phyloP scores from a whole-genome alignment of 1,140 invertebrate genomes.

The Whitmania pigra region DNA sequence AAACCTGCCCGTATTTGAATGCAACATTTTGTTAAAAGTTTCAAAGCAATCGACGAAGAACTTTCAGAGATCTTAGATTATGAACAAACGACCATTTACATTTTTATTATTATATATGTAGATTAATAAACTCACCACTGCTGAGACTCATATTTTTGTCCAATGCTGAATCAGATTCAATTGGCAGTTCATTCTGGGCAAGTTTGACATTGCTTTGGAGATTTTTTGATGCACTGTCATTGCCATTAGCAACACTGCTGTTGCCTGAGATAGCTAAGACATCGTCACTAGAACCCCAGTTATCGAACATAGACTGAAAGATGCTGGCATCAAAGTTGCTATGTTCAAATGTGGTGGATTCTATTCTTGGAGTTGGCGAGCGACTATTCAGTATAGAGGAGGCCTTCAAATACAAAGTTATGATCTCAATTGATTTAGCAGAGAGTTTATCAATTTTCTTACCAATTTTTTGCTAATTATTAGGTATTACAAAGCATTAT shows the following conservation, averaged over 20 bases:
- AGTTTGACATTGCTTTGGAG: not conserved
- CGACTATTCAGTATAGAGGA: slow-evolving; percentile 12
- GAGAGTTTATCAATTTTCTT: no score
- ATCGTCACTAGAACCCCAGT: not conserved
- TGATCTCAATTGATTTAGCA: no score
- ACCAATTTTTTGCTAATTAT: not conserved
- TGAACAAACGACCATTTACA: no score
- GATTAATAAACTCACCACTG: no score
- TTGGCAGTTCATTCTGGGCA: not conserved
- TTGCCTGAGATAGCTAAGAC: not conserved
- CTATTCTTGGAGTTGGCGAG: slow-evolving; percentile 20
- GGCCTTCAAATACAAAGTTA: not conserved
- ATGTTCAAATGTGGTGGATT: slow-evolving; percentile 14
- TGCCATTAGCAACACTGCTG: not conserved
- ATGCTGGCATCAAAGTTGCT: not conserved
- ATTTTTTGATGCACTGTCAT: not conserved
- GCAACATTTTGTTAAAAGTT: no score
- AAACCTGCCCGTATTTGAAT: no score
- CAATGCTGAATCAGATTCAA: no score
- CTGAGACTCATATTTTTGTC: no score
- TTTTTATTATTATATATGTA: no score
- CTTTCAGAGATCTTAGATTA: no score
- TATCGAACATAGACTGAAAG: not conserved
- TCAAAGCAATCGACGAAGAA: no score
- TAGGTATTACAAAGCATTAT: not conserved